These are phyloP conservation scores for Cochlearius cochlearius DNA, from an alignment of 2,113 vertebrate genomes.

Conservation along the genomic window DNA sequence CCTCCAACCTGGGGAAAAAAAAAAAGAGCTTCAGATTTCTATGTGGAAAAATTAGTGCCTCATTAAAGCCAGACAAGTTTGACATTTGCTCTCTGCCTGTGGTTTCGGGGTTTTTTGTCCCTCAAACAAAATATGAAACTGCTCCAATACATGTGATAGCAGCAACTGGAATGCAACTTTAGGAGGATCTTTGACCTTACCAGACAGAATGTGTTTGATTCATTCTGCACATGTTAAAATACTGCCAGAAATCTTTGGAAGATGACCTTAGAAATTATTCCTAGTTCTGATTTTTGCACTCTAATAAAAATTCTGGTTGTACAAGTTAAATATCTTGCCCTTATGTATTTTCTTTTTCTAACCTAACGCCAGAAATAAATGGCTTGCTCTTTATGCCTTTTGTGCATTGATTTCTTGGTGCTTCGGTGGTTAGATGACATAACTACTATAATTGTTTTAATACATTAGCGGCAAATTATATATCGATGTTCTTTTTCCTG, in stretches of 20 bases:
- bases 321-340: constrained; percentile 42
- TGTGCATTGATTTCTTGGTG: constrained; percentile 15
- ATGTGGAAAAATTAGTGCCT: constrained; percentile 36
- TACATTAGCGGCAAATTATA: constrained; percentile 52
- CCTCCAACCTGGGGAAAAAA: neutral
- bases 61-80: constrained; percentile 32
- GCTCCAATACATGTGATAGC: neutral
- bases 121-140: constrained; percentile 15
- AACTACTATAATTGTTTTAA: constrained; percentile 54
- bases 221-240: constrained; percentile 48
- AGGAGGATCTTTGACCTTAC: constrained; percentile 51
- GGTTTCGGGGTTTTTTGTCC: constrained; percentile 36
- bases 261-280: constrained; percentile 20
- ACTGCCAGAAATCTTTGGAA: constrained; percentile 3
- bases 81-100: constrained; percentile 60
- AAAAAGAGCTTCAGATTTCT: constrained; percentile 1
- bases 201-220: constrained; percentile 32
- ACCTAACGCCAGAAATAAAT: constrained; percentile 21
- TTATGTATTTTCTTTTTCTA: constrained; percentile 22
- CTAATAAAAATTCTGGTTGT: constrained; percentile 6
- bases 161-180: constrained; percentile 37
- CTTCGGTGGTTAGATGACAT: constrained; percentile 26
- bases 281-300: neutral
- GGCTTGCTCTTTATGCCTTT: constrained; percentile 42
- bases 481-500: constrained; percentile 26